A percentile compares a stretch with the other conserved stretches of the same genome.
These are phyloP conservation scores for Hemichromis elongatus DNA, from an alignment of 2,113 vertebrate genomes.

Conservation along the genomic window DNA sequence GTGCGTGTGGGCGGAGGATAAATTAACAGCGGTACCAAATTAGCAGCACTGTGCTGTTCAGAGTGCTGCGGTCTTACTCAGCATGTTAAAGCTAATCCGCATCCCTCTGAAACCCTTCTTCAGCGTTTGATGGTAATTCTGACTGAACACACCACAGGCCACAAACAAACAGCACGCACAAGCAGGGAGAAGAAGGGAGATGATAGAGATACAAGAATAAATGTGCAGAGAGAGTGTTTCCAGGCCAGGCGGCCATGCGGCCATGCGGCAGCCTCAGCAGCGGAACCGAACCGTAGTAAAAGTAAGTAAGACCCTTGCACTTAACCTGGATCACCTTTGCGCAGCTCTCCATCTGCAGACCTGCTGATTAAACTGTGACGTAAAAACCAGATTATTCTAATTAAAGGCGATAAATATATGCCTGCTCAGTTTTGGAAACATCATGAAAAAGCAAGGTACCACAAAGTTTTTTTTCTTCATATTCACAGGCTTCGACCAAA, in stretches of 20 bases:
- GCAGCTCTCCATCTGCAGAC: background rate
- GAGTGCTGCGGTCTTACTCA: slow-evolving; percentile 48
- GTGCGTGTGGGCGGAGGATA: slow-evolving; percentile 36
- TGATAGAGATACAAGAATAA: background rate
- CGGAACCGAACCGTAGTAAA: background rate
- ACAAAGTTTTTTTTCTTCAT: background rate
- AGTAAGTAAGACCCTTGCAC: background rate
- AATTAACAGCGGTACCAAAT: slow-evolving; percentile 58
- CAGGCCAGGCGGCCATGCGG: slow-evolving; percentile 21
- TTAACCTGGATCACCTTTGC: slow-evolving; percentile 7
- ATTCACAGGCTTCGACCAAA: too few relatives aligned
- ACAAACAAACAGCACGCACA: slow-evolving; percentile 40
- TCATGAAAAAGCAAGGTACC: background rate
- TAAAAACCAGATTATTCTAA: background rate
- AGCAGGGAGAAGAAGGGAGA: slow-evolving; percentile 1
- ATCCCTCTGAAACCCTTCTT: slow-evolving; percentile 29
- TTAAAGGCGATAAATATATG: background rate
- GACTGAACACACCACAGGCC: slow-evolving; percentile 48
- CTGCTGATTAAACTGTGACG: background rate
- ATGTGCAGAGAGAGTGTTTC: background rate
- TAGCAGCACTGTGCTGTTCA: slow-evolving; percentile 42
- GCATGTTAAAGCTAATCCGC: slow-evolving; percentile 53
- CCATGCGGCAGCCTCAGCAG: slow-evolving; percentile 29
- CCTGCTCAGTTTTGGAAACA: background rate
- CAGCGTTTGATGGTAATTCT: slow-evolving; percentile 51